Evolutionary conservation across 2,797 vertebrate species (phyloP), one percentile per base, ranked within the genome.

Genomic region (Paratrypauchen microcephalus): DNA sequence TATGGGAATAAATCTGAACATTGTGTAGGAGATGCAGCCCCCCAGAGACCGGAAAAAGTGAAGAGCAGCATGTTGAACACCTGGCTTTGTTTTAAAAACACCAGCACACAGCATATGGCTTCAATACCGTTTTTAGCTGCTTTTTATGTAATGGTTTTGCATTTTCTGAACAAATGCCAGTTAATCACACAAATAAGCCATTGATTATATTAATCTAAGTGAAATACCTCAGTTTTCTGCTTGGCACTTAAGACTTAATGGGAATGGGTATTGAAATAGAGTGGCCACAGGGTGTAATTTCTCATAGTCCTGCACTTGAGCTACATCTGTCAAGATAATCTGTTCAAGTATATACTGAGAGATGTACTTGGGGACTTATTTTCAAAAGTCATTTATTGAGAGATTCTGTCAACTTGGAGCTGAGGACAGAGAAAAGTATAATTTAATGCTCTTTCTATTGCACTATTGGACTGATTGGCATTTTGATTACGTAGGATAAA

Each of bases 311-410:
- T 61, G 69, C 52, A 75, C 74, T 26, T 47, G 55, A n/a, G 19
- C 74, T 58, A 39, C 69, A 85, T 83, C 83, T 80, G 73, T 76
- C 70, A 56, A 0, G 52, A 78, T 86, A 78, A 89, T 88, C 81
- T 77, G 76, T 72, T 75, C 39, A 85, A 86, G 87, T 89, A 86
- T 67, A 80, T 78, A 83, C 76, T 73, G 64, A 59, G 58, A 72
- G 67, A 60, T 60, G 58, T 30, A 60, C 9, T 75, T 68, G 61
- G 68, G 69, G 68, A 55, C 32, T 88, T 89, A 81, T 83, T 65
- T 47, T 54, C 65, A 80, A 83, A 82, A 70, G 68, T 26, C 74
- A 64, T 75, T 69, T 84, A 83, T 85, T 73, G 32, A 21, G 64
- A 23, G 2, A 6, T 77, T 86, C 74, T 76, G 76, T 84, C 72